Base-by-base conservation (phyloP, 2,888 invertebrate species). In the Oconnorella tubifera region DNA sequence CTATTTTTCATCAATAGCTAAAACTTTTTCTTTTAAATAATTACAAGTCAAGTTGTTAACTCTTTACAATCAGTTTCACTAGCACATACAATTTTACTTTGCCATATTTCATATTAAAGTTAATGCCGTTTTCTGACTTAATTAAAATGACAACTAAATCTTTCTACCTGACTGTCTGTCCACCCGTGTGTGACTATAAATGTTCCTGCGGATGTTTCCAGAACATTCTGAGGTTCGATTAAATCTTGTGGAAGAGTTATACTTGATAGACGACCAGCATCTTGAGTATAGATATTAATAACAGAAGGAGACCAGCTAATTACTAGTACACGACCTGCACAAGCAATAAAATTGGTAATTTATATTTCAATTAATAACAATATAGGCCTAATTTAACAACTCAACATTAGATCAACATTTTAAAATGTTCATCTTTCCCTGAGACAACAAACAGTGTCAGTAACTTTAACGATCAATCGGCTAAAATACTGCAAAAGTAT, bases 381-480 rank as follows among this genome's bases (percentile, higher is more conserved):
- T n/a, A n/a, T n/a, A 40, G 6, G 6, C 6, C 19, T 6, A 14
- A 40, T 40, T 40, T 40, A 40, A 14, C 19, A 19, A 40, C 40
- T 14, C 6, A 40, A 14, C 19, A 40, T 14, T 40, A 6, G 40
- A 40, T 6, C 40, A 40, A 40, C 19, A 40, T 14, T 40, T 40
- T 40, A 40, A 40, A 40, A 40, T 40, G 40, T 40, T 40, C 40
- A 40, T n/a, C n/a, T n/a, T n/a, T n/a, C n/a, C n/a, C n/a, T n/a
- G n/a, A 40, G 40, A 40, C 40, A 40, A 14, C 6, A 14, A 40
- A 19, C 6, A 40, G 40, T 40, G 19, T 6, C 40, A 40, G 40
- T 6, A 40, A 40, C 19, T 40, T n/a, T n/a, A n/a, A n/a, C n/a
- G n/a, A n/a, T n/a, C n/a, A n/a, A n/a, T n/a, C n/a, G n/a, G n/a